Percentiles rank a stretch among this genome's conserved stretches.
Conservation (phyloP, 2,797 vertebrate species). For the Jordanella pulchra region DNA sequence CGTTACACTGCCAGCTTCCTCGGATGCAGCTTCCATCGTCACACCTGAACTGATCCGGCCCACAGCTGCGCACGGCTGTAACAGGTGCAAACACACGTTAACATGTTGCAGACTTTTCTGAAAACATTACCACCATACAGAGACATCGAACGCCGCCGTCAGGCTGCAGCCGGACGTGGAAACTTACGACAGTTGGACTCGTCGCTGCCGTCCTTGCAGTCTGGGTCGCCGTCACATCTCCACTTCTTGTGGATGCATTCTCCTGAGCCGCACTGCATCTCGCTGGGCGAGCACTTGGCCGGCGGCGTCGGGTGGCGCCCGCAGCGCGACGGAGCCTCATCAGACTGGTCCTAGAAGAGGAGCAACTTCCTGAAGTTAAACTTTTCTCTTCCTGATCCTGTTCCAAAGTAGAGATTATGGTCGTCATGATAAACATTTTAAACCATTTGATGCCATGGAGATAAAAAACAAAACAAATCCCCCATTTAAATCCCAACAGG, state of each 20-base stretch:
- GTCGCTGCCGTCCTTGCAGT: conserved; percentile 96
- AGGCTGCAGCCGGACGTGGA: background rate
- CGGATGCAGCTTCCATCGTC: conserved; percentile 92
- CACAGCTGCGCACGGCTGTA: conserved; percentile 89
- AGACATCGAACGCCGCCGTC: too few species aligned
- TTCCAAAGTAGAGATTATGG: too few species aligned
- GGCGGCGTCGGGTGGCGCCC: conserved; percentile 86
- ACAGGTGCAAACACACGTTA: background rate
- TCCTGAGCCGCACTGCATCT: conserved; percentile 90
- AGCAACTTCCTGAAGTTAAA: too few species aligned
- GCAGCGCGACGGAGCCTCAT: conserved; percentile 89
- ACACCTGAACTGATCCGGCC: conserved; percentile 93
- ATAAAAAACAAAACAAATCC: too few species aligned
- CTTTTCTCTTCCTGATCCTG: too few species aligned
- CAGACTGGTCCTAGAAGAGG: conserved; percentile 84
- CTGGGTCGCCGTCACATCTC: conserved; percentile 93
- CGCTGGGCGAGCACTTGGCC: conserved; percentile 84
- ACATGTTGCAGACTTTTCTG: background rate
- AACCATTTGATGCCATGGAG: too few species aligned
- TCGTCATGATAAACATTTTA: too few species aligned
- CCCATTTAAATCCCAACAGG: too few species aligned
- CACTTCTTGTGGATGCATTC: conserved; percentile 97
- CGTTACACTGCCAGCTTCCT: conserved; percentile 90
- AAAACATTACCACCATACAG: too few species aligned
- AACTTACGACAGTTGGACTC: conserved; percentile 95